These are phyloP conservation scores for Panthera tigris DNA, from an alignment of 2,113 vertebrate species.

Conservation along the genomic window DNA sequence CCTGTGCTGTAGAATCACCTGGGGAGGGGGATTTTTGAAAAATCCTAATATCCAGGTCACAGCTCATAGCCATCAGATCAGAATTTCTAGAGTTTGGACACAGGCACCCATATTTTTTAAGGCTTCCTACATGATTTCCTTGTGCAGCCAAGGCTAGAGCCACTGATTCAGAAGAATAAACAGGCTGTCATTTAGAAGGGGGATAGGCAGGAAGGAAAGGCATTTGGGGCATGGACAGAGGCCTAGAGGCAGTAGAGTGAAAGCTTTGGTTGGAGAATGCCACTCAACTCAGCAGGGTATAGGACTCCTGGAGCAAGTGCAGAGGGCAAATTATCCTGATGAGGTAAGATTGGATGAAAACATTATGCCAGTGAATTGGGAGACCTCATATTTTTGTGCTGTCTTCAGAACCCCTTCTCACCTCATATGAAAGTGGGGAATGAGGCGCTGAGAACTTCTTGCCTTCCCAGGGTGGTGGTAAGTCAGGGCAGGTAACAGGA, in stretches of 20 bases:
- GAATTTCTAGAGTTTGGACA: slow-evolving; percentile 11
- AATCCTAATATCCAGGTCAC: not conserved
- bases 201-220: not conserved
- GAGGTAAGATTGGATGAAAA: not conserved
- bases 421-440: not conserved
- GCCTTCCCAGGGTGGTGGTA: not conserved
- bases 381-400: not conserved
- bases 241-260: not conserved
- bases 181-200: not conserved
- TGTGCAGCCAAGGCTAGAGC: not conserved
- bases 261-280: not conserved
- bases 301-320: not conserved
- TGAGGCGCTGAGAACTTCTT: not conserved
- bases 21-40: not conserved
- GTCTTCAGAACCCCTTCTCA: not conserved
- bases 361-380: not conserved
- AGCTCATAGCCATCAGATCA: not conserved
- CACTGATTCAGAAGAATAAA: not conserved
- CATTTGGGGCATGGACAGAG: not conserved
- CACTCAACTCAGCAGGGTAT: not conserved
- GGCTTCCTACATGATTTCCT: not conserved
- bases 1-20: not conserved
- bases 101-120: not conserved
- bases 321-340: not conserved
- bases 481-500: not conserved